phyloP scores from a whole-genome alignment of 37 sponge, comb jelly and placozoan genomes.

The Axinella damicornis region DNA sequence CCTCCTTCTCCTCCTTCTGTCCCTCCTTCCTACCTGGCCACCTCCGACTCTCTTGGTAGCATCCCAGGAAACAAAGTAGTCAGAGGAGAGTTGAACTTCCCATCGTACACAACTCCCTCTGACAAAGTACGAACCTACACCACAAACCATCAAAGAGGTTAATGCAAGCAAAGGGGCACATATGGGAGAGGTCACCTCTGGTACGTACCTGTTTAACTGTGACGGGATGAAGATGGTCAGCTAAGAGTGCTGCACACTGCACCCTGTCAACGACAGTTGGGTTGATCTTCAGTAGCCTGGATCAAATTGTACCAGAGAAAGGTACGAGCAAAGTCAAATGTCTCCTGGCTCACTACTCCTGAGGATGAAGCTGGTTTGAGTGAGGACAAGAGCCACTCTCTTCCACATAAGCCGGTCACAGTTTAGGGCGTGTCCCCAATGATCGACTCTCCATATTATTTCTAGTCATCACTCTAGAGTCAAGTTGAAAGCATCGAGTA shows the following conservation, averaged over 20 bases:
- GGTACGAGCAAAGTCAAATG: too few species aligned
- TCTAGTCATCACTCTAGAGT: too few species aligned
- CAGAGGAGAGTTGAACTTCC: constrained; percentile 76
- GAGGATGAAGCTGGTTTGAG: too few species aligned
- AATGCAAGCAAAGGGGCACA: too few species aligned
- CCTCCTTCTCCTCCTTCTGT: constrained; percentile 40
- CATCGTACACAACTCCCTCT: constrained; percentile 23
- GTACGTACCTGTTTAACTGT: not conserved
- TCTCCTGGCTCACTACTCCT: too few species aligned
- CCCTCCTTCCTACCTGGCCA: constrained; percentile 44
- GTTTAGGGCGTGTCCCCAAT: too few species aligned
- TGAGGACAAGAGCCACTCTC: too few species aligned
- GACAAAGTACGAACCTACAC: constrained; percentile 3
- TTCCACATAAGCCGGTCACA: too few species aligned
- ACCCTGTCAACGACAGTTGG: not conserved
- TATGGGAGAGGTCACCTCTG: too few species aligned
- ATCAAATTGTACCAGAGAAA: not conserved
- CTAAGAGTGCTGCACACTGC: constrained; percentile 12
- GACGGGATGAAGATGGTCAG: constrained; percentile 4
- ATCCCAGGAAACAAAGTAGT: constrained; percentile 61
- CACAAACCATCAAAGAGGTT: too few species aligned
- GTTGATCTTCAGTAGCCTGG: constrained; percentile 1
- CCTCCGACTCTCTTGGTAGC: constrained; percentile 36
- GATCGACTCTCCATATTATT: too few species aligned
- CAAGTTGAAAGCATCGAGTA: too few species aligned